Conservation (phyloP, 30 jellyfish, hydroid and myxozoan species). For the Clytia hemisphaerica region DNA sequence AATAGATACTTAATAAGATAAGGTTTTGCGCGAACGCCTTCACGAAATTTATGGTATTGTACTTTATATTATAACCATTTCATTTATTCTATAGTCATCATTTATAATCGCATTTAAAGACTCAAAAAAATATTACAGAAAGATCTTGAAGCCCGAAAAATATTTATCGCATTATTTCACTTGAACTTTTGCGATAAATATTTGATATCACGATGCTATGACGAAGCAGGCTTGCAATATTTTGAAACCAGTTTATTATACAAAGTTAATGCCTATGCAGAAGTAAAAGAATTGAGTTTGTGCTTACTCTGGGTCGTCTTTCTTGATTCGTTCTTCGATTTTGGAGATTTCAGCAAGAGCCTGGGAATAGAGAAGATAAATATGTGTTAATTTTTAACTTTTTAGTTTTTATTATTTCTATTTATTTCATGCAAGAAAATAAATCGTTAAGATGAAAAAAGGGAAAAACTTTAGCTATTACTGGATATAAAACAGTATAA, state of each 20-base stretch:
- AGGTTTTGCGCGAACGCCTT: neutral
- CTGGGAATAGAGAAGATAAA: conserved; percentile 14
- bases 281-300: neutral
- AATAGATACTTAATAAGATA: neutral
- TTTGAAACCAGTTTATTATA: no score
- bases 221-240: no score
- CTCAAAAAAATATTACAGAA: no score
- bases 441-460: no score
- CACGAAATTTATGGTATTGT: neutral
- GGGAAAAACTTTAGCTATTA: no score
- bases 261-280: neutral
- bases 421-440: no score
- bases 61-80: neutral
- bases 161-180: neutral
- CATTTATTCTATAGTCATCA: neutral
- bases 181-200: no score
- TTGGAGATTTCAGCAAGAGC: conserved; percentile 55
- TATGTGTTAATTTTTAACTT: neutral
- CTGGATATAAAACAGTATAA: no score
- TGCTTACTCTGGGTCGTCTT: conserved; percentile 76
- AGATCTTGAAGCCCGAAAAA: neutral
- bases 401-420: neutral
- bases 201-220: no score
- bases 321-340: conserved; percentile 73
- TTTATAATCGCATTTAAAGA: neutral